Evolutionary conservation across 2,888 invertebrate species (phyloP), one percentile per base, ranked within the genome.

Genomic region (Caradrina clavipalpis): DNA sequence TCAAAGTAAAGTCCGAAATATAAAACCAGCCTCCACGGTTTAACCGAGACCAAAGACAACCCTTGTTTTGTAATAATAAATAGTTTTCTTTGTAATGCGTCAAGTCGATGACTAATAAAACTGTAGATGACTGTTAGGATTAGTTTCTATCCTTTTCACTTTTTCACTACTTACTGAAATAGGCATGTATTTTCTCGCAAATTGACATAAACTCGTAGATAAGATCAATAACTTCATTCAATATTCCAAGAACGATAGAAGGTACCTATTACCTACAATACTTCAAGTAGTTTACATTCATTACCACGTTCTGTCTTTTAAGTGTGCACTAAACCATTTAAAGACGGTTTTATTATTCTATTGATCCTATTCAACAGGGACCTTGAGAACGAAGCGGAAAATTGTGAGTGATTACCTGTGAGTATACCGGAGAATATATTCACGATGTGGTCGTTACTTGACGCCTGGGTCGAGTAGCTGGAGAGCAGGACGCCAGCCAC

Each of bases 401-500:
- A 68, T 71, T 64, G 61, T 63, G 53, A 58, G 60, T 74, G 89
- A 87, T 91, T 89, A 96, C 97, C 97, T 89, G 94, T 90, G 69
- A 96, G 92, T 69, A 96, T 91, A 78, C 96, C 97, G 31, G 96
- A 91, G 81, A 96, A 94, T 77, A 96, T 89, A 82, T 95, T 95
- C 22, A 96, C 86, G 62, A 95, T 95, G 64, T 96, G 91, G 71
- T 95, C 93, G 67, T 96, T 93, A 60, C 93, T 94, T 42, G 93
- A 87, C 0, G 91, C 86, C 64, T 96, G 96, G 0, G 95, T 94
- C 73, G 91, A 96, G 80, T 94, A 96, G 78, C 95, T 96, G 7
- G 96, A 96, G 6, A 96, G 88, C 57, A 97, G 85, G 1, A 97
- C 92, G 15, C 97, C 97, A 1, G 97, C 96, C 60, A 96, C 96